Base-by-base conservation (phyloP, 2,888 invertebrate species). In the Cheilosia vulpina region DNA sequence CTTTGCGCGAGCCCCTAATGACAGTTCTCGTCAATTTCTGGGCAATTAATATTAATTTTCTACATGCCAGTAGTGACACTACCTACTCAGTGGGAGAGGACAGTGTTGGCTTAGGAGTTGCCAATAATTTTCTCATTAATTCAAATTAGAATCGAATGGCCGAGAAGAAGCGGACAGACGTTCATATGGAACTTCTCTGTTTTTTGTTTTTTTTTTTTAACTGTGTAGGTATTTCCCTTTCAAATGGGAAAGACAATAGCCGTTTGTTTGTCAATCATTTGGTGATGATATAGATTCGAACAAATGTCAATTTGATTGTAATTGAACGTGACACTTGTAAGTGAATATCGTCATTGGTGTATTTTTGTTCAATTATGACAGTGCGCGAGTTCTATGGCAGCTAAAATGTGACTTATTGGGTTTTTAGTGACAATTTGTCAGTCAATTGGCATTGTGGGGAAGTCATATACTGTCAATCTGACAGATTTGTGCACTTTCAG, bases 71-170 rank as follows among this genome's bases (percentile, higher is more conserved):
- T 31, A 66, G 50, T 60, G 65, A 60, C 76, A 81, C 69, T 69
- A 43, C 24, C 41, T 21, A 15, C n/a, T 13, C n/a, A 5, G 11
- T 15, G 31, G 9, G 6, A 6, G 31, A 4, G 45, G 55, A 58
- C 50, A 38, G 66, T 63, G 68, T 62, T 69, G 45, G 45, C 19
- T 76, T 68, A 41, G 52, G 47, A 83, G 83, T 83, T 80, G 80
- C 71, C 80, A 84, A 84, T 84, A 84, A 84, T 80, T 80, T 84
- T 84, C 69, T 80, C 84, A 84, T 84, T 84, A 76, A 84, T 84
- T 84, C 75, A 84, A 84, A 84, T 84, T 84, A 80, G 69, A 73
- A 65, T 53, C 65, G 24, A 71, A 79, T 53, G 71, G 31, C 45
- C 19, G 24, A 45, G 62, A 69, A 47, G 53, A 53, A 0, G 11